A percentile compares a stretch with the other conserved stretches of the same genome.
These are phyloP conservation scores for Hermetia illucens DNA, from an alignment of 1,140 invertebrate species.

Conservation along the genomic window DNA sequence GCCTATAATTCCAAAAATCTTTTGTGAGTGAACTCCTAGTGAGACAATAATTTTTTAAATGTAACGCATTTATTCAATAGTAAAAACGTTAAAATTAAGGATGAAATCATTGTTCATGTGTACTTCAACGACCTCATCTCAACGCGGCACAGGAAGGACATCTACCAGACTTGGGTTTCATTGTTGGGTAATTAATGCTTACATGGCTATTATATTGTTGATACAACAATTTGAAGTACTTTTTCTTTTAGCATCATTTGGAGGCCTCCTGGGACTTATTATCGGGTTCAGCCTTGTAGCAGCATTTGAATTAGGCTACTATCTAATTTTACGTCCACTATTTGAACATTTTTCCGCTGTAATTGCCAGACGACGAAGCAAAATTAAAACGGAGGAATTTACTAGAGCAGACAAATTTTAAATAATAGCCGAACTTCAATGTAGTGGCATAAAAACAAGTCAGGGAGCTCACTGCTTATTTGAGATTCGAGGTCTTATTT, in stretches of 20 bases:
- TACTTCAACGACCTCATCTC: conserved; percentile 45
- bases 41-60: conserved; percentile 4
- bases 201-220: too few relatives aligned
- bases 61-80: conserved; percentile 22
- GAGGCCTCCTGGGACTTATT: conserved; percentile 46
- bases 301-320: conserved; percentile 47
- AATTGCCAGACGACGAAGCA: too few relatives aligned
- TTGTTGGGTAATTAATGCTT: conserved; percentile 17
- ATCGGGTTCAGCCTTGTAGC: conserved; percentile 54
- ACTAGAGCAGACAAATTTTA: too few relatives aligned
- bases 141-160: conserved; percentile 40
- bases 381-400: too few relatives aligned
- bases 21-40: conserved; percentile 10
- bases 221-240: conserved; percentile 4
- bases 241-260: conserved; percentile 42
- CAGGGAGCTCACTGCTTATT: too few relatives aligned
- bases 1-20: neutral
- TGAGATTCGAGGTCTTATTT: too few relatives aligned
- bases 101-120: conserved; percentile 42
- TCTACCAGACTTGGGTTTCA: conserved; percentile 39
- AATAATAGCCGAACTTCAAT: too few relatives aligned
- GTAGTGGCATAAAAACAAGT: too few relatives aligned
- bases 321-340: conserved; percentile 38
- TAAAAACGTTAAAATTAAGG: conserved; percentile 25
- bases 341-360: conserved; percentile 27